These are phyloP conservation scores for Aethes cnicana DNA, from an alignment of 2,888 invertebrate genomes.

Conservation along the genomic window DNA sequence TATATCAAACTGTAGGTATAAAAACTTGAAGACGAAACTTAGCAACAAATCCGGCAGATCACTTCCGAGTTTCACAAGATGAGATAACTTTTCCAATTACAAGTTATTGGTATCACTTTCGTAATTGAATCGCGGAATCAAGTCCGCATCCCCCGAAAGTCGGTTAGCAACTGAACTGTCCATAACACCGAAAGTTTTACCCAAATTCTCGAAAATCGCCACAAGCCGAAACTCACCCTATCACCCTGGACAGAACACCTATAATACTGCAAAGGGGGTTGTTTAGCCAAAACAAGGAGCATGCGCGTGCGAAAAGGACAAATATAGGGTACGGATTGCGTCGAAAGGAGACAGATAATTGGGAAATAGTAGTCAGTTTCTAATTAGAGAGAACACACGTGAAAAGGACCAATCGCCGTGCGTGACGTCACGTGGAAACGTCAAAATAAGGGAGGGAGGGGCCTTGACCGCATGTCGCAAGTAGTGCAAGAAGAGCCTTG, in stretches of 20 bases:
- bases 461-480: slow-evolving; percentile 17
- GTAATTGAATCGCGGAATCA: background rate
- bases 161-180: slow-evolving; percentile 16
- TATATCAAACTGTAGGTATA: slow-evolving; percentile 33
- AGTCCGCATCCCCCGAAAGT: background rate
- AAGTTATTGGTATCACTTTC: slow-evolving; percentile 9
- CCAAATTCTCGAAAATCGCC: slow-evolving; percentile 11
- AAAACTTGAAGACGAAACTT: slow-evolving; percentile 3
- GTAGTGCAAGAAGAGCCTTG: no score
- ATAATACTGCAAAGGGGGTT: background rate
- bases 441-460: slow-evolving; percentile 6
- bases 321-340: slow-evolving; percentile 30
- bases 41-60: background rate
- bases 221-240: slow-evolving; percentile 44
- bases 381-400: slow-evolving; percentile 41
- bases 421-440: slow-evolving; percentile 24
- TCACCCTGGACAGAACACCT: slow-evolving; percentile 42
- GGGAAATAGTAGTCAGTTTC: slow-evolving; percentile 36
- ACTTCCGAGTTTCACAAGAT: background rate
- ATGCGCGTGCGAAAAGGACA: slow-evolving; percentile 58
- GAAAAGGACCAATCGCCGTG: slow-evolving; percentile 39
- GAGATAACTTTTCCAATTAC: slow-evolving; percentile 25
- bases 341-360: slow-evolving; percentile 45
- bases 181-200: slow-evolving; percentile 14
- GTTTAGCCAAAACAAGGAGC: slow-evolving; percentile 44